phyloP scores from a whole-genome alignment of 2,797 vertebrate genomes.

The Pangasius sanitwongsei region DNA sequence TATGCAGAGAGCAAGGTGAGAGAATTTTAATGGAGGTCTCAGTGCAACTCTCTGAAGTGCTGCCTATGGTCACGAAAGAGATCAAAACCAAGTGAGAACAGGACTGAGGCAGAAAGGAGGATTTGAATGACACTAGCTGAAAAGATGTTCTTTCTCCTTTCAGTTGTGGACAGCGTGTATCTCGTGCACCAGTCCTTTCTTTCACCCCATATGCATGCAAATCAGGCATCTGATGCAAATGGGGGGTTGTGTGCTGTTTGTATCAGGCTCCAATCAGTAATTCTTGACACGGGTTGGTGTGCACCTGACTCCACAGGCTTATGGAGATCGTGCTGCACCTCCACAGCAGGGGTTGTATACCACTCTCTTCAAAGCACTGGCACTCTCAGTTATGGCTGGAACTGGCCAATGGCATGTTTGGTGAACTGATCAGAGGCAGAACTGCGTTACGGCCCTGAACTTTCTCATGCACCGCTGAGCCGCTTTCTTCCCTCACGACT shows the following conservation, averaged over 20 bases:
- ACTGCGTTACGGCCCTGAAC: slow-evolving; percentile 33
- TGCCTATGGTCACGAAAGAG: slow-evolving; percentile 62
- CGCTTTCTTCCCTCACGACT: slow-evolving; percentile 54
- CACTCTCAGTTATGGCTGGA: slow-evolving; percentile 12
- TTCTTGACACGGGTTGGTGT: slow-evolving; percentile 48
- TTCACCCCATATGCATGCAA: slow-evolving; percentile 83
- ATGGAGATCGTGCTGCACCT: slow-evolving; percentile 43
- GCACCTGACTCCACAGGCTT: slow-evolving; percentile 45
- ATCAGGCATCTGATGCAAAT: slow-evolving; percentile 79
- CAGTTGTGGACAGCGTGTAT: slow-evolving; percentile 52
- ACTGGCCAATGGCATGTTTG: slow-evolving; percentile 34
- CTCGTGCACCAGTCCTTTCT: slow-evolving; percentile 66
- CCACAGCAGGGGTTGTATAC: slow-evolving; percentile 32
- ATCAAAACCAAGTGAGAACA: slow-evolving; percentile 43
- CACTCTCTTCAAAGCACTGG: slow-evolving; percentile 19
- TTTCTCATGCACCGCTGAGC: slow-evolving; percentile 36
- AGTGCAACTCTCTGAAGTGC: slow-evolving; percentile 66
- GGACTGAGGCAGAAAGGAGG: slow-evolving; percentile 47
- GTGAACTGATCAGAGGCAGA: slow-evolving; percentile 30
- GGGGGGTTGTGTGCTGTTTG: slow-evolving; percentile 54
- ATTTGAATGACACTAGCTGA: slow-evolving; percentile 61
- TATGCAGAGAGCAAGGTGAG: slow-evolving; percentile 67
- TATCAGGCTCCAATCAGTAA: slow-evolving; percentile 58
- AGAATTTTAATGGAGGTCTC: slow-evolving; percentile 71
- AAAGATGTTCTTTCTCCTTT: slow-evolving; percentile 53